Base-by-base conservation (phyloP, 2,888 invertebrate species). In the Philereme vetulata region DNA sequence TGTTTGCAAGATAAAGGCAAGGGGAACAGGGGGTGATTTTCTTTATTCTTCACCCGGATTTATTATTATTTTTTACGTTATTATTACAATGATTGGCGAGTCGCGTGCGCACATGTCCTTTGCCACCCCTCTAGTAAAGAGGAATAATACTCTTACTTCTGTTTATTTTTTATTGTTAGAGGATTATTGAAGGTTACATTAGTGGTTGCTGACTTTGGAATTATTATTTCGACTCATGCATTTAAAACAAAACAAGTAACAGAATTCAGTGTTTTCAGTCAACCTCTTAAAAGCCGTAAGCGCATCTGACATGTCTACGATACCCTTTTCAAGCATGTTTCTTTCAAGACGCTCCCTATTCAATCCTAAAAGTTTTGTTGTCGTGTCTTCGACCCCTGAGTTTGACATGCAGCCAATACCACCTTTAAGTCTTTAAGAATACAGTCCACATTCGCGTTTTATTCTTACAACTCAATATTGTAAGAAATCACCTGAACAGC, bases 31-130 rank as follows among this genome's bases (percentile, higher is more conserved):
- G 90, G 90, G 87, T 89, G 89, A 88, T 87, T 91, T 91, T 91
- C 91, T 91, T 92, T 91, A 91, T 91, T 90, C 91, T 86, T 92
- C 91, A 87, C 86, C 88, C 87, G 90, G 88, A 88, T 91, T 91
- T 92, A 92, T 92, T 92, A 91, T 92, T 91, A 91, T 91, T 92
- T 90, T 76, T 92, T 91, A 91, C 89, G 90, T 88, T 91, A 92
- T 91, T 91, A 92, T 92, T 92, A 91, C 90, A 84, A 82, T 87
- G 90, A 90, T 90, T 89, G 88, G 81, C 40, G 73, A 80, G 72
- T 81, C 91, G 91, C 88, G 86, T 88, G 91, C 90, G 90, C 92
- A 91, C 89, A 90, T 90, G 90, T 86, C 90, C 83, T 80, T 80
- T 76, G 77, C 80, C 77, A 75, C 71, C 78, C 83, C 78, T 82